A percentile compares a stretch with the other conserved stretches of the same genome.
These are phyloP conservation scores for Drosophila mettleri DNA, from an alignment of 2,888 invertebrate species.

Conservation along the genomic window DNA sequence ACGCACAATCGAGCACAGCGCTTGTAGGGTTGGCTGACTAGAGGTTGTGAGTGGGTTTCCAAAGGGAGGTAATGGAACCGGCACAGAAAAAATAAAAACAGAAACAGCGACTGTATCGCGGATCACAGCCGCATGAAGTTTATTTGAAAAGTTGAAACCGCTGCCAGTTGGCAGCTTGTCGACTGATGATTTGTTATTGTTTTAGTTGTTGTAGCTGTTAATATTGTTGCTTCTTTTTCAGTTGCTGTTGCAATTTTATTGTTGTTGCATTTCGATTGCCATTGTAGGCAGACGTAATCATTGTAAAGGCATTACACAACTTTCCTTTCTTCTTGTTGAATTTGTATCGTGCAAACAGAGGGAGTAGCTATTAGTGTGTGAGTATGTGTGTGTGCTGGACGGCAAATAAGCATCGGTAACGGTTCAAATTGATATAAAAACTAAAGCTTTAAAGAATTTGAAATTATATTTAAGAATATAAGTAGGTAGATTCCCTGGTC, in stretches of 20 bases:
- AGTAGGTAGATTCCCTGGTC: background rate
- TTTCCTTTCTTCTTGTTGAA: slow-evolving; percentile 62
- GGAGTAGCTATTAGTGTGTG: slow-evolving; percentile 16
- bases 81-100: slow-evolving; percentile 21
- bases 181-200: slow-evolving; percentile 34
- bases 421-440: background rate
- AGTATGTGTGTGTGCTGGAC: slow-evolving; percentile 3
- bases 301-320: slow-evolving; percentile 74
- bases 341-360: slow-evolving; percentile 32
- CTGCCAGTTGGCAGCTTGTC: slow-evolving; percentile 50
- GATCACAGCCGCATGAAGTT: slow-evolving; percentile 62
- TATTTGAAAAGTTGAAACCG: slow-evolving; percentile 74
- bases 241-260: slow-evolving; percentile 7
- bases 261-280: slow-evolving; percentile 12
- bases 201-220: slow-evolving; percentile 17
- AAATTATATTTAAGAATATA: background rate
- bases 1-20: slow-evolving; percentile 68
- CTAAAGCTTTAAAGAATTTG: background rate
- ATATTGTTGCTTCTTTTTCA: slow-evolving; percentile 29
- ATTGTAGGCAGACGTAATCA: slow-evolving; percentile 57
- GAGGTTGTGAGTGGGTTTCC: slow-evolving; percentile 1
- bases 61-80: slow-evolving; percentile 3
- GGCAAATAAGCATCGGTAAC: slow-evolving; percentile 45
- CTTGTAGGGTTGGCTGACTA: background rate
- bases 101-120: slow-evolving; percentile 39